These are phyloP conservation scores for Eidolon helvum DNA, from an alignment of 2,113 vertebrate genomes.

Conservation along the genomic window DNA sequence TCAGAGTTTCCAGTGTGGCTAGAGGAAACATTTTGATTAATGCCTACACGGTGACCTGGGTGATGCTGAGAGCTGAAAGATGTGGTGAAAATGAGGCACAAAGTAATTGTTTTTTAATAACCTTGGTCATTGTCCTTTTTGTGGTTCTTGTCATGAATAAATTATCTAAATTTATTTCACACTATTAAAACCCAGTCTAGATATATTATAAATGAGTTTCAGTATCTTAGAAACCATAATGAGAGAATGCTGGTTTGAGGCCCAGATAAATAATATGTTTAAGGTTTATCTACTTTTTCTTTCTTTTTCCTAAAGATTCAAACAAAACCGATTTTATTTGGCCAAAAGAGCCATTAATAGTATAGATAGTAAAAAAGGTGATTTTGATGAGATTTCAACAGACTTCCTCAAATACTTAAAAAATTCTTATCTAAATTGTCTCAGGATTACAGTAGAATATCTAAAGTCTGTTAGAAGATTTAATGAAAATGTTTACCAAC, in stretches of 20 bases:
- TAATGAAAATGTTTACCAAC: background rate
- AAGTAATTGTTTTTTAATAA: constrained; percentile 79
- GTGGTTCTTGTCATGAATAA: constrained; percentile 69
- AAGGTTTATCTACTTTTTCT: background rate
- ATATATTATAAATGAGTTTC: background rate
- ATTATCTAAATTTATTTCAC: constrained; percentile 35
- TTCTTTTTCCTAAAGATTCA: background rate
- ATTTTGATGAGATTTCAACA: constrained; percentile 7
- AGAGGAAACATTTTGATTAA: constrained; percentile 80
- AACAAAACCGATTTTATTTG: constrained; percentile 20
- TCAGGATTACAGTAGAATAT: background rate
- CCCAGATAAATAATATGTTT: background rate
- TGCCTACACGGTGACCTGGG: constrained; percentile 71
- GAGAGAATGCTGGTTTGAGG: background rate
- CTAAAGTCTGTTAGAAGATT: background rate
- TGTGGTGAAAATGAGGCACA: constrained; percentile 65
- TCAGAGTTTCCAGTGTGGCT: constrained; percentile 66
- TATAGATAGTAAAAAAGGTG: background rate
- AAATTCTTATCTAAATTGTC: background rate
- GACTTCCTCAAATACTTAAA: background rate
- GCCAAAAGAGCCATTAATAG: background rate
- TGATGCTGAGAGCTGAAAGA: constrained; percentile 37
- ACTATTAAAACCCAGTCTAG: constrained; percentile 67
- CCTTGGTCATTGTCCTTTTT: constrained; percentile 77
- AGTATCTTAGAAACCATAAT: background rate